Evolutionary conservation across 1,140 invertebrate genomes (phyloP), one percentile per base, ranked within the genome.

Genomic region (Drosophila sp.): DNA sequence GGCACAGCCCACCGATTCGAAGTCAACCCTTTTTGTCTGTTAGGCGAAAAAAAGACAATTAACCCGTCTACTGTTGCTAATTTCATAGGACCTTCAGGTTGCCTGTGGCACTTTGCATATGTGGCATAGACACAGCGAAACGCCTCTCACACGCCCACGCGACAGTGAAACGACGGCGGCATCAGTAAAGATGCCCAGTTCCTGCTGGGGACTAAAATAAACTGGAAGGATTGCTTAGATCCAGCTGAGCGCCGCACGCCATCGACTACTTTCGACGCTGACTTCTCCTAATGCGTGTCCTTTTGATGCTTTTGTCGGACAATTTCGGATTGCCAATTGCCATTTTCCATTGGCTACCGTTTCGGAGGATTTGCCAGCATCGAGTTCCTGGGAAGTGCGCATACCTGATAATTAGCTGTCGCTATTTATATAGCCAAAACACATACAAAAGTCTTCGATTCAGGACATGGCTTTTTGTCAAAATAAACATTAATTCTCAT

Each of bases 51-150:
- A 72, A 41, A 45, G 78, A 79, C 89, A 87, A 90, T 89, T 90
- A 90, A 76, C 72, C 72, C 70, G 89, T 90, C 79, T 89, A 78
- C 84, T 74, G 89, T 87, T 90, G 89, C 89, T 90, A 91, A 91
- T 91, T 91, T 91, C 66, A 43, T 51, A 58, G 65, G 86, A 80
- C 75, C 64, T 58, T 27, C 59, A 46, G 50, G 58, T 53, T 32
- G 63, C 57, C 67, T 61, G 57, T 65, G 73, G 65, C 58, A 63
- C 63, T 80, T 84, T 76, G 50, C 61, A 72, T 66, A 51, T 58
- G 27, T 32, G 21, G 34, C 58, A 71, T 50, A 62, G 66, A 56
- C 58, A 70, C 58, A 71, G 67, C 64, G 86, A 54, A 45, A 87
- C 84, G 84, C 84, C 83, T 57, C 50, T 38, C 45, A 38, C 54